Evolutionary conservation across 1,140 invertebrate genomes (phyloP), one percentile per base, ranked within the genome.

Genomic region (Heliconius nattereri): DNA sequence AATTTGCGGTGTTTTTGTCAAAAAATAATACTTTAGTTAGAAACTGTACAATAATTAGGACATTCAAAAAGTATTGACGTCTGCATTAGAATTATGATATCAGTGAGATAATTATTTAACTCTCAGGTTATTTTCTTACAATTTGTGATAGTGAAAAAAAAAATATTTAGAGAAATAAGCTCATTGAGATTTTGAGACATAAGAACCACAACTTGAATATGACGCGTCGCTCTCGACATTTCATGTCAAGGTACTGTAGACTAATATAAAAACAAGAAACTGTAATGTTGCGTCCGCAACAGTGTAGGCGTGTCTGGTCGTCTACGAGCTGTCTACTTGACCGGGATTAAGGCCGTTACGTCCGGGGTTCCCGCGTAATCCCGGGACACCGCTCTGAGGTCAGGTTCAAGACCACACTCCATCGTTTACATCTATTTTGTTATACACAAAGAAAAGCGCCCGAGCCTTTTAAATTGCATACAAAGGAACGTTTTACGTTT

Each of bases 321-420:
- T 85, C 79, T 83, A 57, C 78, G 37, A 73, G 54, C 76, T 26
- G 80, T 83, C 81, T 85, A 79, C 76, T 75, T 81, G 82, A 73
- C 82, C 78, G 84, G 83, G 80, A 83, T 85, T 81, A 81, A 66
- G 80, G 82, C 80, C 80, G 74, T 80, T 60, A 72, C 81, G 80
- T 78, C 79, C 82, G 83, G 83, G 60, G 72, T 76, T 73, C 76
- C 76, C 80, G 77, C 75, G 60, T 81, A 77, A 83, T 83, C 81
- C 83, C 70, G 75, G 76, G 73, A 71, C 75, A 80, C 78, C 75
- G 76, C 57, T 73, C 52, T 45, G 79, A 76, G 85, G 84, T 85
- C 84, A 84, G 84, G 84, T 85, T 85, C 83, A 85, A 84, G 81
- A 84, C 74, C 76, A 80, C 78, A 76, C 73, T 71, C 9, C 45